These are phyloP conservation scores for Nothocercus nigrocapillus DNA, from an alignment of 2,113 vertebrate genomes.

Conservation along the genomic window DNA sequence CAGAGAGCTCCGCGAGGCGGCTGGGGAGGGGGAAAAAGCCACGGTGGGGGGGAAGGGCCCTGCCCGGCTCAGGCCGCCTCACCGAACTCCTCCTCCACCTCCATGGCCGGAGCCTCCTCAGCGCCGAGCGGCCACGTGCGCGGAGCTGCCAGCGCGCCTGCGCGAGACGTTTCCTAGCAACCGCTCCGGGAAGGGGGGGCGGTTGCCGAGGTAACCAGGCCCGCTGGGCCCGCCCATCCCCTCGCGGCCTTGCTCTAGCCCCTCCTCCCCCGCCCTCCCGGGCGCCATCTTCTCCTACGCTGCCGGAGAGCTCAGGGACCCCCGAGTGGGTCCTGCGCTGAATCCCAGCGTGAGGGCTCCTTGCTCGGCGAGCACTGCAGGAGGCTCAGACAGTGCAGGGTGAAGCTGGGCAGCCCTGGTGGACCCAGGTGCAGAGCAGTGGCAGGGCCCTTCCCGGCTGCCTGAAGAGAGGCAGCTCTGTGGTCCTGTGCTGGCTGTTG, in stretches of 20 bases:
- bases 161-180: not conserved
- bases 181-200: not conserved
- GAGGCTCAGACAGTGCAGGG: not conserved
- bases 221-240: no score
- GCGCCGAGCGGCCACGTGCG: fast-evolving
- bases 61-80: not conserved
- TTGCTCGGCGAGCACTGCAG: not conserved
- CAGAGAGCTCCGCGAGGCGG: no score
- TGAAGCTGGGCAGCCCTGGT: not conserved
- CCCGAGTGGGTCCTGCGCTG: no score
- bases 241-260: fast-evolving
- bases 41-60: not conserved
- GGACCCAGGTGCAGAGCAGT: not conserved
- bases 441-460: not conserved
- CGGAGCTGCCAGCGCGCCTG: not conserved
- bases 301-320: fast-evolving
- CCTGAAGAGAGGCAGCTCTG: not conserved
- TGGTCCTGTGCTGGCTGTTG: not conserved
- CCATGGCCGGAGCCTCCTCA: not conserved
- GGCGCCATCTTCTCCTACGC: fast-evolving
- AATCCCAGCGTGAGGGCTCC: no score
- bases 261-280: fast-evolving
- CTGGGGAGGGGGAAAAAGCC: no score
- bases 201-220: not conserved
- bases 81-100: conserved; percentile 17